Evolutionary conservation across 2,888 invertebrate genomes (phyloP), one percentile per base, ranked within the genome.

Genomic region (Sepiola atlantica): DNA sequence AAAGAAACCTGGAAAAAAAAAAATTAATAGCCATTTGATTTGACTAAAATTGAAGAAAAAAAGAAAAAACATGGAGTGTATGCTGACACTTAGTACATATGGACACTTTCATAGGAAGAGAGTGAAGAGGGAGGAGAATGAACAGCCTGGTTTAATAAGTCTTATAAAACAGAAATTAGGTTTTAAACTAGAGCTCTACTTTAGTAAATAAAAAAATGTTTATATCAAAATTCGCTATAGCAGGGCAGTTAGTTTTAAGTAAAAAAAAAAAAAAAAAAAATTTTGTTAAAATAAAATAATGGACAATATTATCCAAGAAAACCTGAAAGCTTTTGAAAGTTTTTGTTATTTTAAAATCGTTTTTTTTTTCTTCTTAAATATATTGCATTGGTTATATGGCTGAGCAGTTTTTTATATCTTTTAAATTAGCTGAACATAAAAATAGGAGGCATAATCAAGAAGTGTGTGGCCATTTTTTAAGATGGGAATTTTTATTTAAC

Each of bases 341-440:
- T n/a, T 77, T 14, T 77, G n/a, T 77, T n/a, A n/a, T 77, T 77
- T 32, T 14, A 16, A 45, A 45, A 45, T 45, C 2, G 8, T 45
- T 45, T 45, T 45, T 2, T n/a, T 77, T 77, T 77, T 77, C 77
- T n/a, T 77, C 32, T 77, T 32, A 16, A 32, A 77, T 77, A 77
- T 77, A 77, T 77, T 77, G 77, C 77, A 77, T 77, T 77, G 77
- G 77, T 77, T 77, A 77, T 77, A 77, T 77, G 77, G n/a, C 77
- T n/a, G 77, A 77, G 77, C n/a, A 1, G 77, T 32, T 77, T n/a
- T 1, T 77, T 16, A 77, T 32, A 77, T 77, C 32, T 77, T 16
- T 77, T n/a, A 77, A n/a, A 77, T 77, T 77, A 77, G 77, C n/a
- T 77, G 77, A 77, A 77, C 77, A 77, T 77, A 32, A n/a, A 77